These are phyloP conservation scores for Octonoba sinensis DNA, from an alignment of 2,888 invertebrate species.

Conservation along the genomic window DNA sequence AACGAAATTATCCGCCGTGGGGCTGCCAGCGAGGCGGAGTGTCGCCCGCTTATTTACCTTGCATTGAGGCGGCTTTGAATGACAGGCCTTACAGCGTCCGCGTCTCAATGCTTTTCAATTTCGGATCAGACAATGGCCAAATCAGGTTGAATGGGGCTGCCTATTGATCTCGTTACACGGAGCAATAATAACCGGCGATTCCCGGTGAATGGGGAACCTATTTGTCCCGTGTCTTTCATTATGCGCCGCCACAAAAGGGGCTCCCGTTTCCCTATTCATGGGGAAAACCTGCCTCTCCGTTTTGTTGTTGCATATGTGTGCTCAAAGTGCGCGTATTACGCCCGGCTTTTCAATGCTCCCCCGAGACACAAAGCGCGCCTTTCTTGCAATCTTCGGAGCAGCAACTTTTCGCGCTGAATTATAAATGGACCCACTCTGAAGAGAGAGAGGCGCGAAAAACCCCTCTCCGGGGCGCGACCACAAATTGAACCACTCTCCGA, in stretches of 20 bases:
- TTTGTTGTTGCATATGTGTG: constrained; percentile 65
- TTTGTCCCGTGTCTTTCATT: constrained; percentile 66
- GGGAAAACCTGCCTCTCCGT: constrained; percentile 12
- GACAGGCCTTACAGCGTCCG: constrained; percentile 60
- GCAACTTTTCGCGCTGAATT: constrained; percentile 64
- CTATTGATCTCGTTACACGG: constrained; percentile 66
- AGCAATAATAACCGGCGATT: constrained; percentile 66
- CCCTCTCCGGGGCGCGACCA: constrained; percentile 19
- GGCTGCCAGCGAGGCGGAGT: constrained; percentile 35
- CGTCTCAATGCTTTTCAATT: constrained; percentile 66
- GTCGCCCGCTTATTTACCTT: constrained; percentile 64
- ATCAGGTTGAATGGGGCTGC: constrained; percentile 64
- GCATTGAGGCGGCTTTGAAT: constrained; percentile 63
- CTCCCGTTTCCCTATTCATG: constrained; percentile 62
- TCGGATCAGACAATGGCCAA: constrained; percentile 66
- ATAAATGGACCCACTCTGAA: constrained; percentile 51
- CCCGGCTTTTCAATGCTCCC: constrained; percentile 53
- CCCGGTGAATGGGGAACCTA: constrained; percentile 64
- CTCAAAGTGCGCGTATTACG: constrained; percentile 65
- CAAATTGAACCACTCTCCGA: constrained; percentile 7
- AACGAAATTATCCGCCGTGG: constrained; percentile 56
- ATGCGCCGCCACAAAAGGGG: constrained; percentile 57
- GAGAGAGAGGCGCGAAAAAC: not conserved
- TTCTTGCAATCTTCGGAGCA: constrained; percentile 53
- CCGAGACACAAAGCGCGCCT: constrained; percentile 50